Evolutionary conservation across 2,797 vertebrate genomes (phyloP), one percentile per base, ranked within the genome.

Genomic region (Pipistrellus pygmaeus): DNA sequence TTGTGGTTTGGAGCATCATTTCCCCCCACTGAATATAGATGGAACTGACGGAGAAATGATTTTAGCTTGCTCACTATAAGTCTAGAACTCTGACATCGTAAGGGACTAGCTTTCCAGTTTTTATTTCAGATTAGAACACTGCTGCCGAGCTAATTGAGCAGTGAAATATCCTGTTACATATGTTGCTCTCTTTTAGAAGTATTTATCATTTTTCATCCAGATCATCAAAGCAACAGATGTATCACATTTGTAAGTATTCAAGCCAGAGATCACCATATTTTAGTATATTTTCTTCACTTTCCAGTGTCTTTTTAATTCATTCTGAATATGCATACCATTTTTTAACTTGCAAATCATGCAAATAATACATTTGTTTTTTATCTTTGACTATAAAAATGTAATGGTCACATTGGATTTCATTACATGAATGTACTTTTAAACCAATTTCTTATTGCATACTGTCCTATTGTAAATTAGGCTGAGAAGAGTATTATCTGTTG

Each of bases 201-300:
- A 71, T 18, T 88, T 57, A 71, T 57, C 41, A 81, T 17, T 75
- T 75, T 76, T 69, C 51, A 51, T 14, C 23, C 38, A 94, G 25
- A 77, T 68, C 85, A 85, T 35, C 55, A 72, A 82, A 77, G 57
- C 1, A 15, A 78, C 11, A 66, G 38, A 30, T 57, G 75, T 76
- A 44, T 30, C 57, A 90, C 68, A 69, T 62, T 81, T 93, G 8
- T 85, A 73, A 92, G 66, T 30, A 90, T 62, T 62, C 30, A 46
- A 44, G 30, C 14, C 18, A 14, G 20, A 76, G 25, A 62, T 35
- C 18, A 57, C 13, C 60, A 69, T 44, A 78, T 90, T 93, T 90
- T 75, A 85, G 38, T 72, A 14, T 32, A 81, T 76, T 85, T 73
- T 85, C n/a, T 85, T 90, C 38, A 62, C 14, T 14, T 90, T 44